Conservation (phyloP, 2,797 vertebrate genomes). For the Valencia hispanica region DNA sequence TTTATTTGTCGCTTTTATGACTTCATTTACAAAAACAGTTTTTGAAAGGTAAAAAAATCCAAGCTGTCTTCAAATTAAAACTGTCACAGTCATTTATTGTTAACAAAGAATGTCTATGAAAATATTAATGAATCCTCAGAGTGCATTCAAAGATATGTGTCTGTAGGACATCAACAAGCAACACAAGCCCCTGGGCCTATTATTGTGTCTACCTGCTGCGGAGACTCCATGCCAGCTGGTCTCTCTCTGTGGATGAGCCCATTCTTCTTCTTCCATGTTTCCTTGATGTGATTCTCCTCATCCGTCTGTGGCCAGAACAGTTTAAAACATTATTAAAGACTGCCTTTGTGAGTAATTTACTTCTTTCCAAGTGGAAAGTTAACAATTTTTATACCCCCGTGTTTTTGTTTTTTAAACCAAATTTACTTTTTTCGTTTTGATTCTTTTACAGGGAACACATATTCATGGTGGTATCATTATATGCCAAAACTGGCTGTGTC, state of each 20-base stretch:
- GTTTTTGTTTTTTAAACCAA: neutral
- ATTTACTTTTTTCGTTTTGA: neutral
- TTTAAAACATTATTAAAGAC: conserved; percentile 12
- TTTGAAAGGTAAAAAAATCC: neutral
- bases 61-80: neutral
- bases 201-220: conserved; percentile 69
- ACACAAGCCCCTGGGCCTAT: conserved; percentile 31
- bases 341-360: conserved; percentile 10
- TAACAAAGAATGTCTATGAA: conserved; percentile 30
- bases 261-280: conserved; percentile 76
- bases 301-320: conserved; percentile 53
- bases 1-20: neutral
- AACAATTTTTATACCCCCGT: neutral
- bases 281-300: conserved; percentile 62
- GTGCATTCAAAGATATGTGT: conserved; percentile 10
- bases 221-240: conserved; percentile 81
- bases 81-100: conserved; percentile 11
- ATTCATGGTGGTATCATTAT: neutral
- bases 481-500: neutral
- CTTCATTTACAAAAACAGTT: neutral
- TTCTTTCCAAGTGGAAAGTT: neutral
- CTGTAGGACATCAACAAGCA: conserved; percentile 18
- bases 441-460: neutral
- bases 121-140: conserved; percentile 45
- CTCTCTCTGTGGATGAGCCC: conserved; percentile 78